These are phyloP conservation scores for Ctenomys sociabilis DNA, from an alignment of 2,113 vertebrate species.

Conservation along the genomic window DNA sequence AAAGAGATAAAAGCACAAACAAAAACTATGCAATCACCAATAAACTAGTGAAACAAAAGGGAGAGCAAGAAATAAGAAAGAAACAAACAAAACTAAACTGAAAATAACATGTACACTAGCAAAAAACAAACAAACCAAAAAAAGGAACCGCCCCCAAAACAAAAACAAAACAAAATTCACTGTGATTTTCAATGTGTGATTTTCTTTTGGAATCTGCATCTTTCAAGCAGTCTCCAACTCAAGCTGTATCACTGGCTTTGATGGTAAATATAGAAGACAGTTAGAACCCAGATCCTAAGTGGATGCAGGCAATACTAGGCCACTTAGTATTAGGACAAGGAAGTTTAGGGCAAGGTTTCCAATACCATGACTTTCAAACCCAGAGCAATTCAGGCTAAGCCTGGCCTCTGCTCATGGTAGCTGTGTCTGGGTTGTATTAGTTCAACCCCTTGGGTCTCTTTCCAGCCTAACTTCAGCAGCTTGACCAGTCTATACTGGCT, in stretches of 20 bases:
- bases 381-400: neutral
- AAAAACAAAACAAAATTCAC: neutral
- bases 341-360: neutral
- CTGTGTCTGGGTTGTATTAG: neutral
- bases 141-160: neutral
- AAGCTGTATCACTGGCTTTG: neutral
- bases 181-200: neutral
- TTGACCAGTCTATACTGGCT: neutral
- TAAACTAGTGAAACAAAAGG: neutral
- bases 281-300: neutral
- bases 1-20: neutral
- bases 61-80: neutral
- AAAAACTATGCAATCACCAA: neutral
- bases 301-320: neutral
- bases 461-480: neutral
- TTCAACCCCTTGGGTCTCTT: neutral
- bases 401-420: neutral
- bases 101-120: neutral
- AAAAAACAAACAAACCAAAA: neutral
- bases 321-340: too few relatives aligned
- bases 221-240: neutral
- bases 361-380: neutral
- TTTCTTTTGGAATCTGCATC: neutral
- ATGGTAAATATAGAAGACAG: neutral
- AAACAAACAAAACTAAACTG: neutral